Base-by-base conservation (phyloP, 2,888 invertebrate genomes). In the Amitus sp. region DNA sequence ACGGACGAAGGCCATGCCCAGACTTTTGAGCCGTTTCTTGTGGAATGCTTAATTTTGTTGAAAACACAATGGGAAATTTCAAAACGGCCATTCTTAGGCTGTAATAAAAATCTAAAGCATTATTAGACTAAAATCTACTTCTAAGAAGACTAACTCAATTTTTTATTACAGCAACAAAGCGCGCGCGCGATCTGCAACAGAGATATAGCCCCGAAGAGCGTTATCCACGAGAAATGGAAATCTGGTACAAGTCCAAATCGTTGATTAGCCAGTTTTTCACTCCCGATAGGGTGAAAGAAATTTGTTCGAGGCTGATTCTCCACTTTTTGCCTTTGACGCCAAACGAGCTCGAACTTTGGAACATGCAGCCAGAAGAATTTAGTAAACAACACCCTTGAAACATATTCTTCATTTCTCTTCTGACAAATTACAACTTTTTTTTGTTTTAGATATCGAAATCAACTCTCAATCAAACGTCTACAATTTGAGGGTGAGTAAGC, bases 391-490 rank as follows among this genome's bases (percentile, higher is more conserved):
- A n/a, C 6, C 19, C 10, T n/a, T 27, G 4, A 20, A 50, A 23
- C 10, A 23, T 17, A 27, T 27, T 27, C 27, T 27, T 27, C 27
- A 27, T 4, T 27, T 27, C 9, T 27, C 6, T 27, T 27, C 28
- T 27, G 28, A 12, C 17, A 12, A 20, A 40, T 37, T 30, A 18
- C 19, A 12, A 37, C 30, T 37, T 30, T 28, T 30, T 30, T 10
- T 17, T 28, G 78, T 68, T 78, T 64, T 42, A 86, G 86, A 84
- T 62, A 80, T 90, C 37, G 94, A 94, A 73, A 95, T 95, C 80
- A 89, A 90, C 9, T 95, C 95, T 0, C 96, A 96, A 79, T 91
- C 92, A n/a, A 96, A 95, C 93, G 96, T 95, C 78, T 97, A 95
- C 78, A 94, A 91, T 74, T 85, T 96, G 62, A 87, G 93, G 86